These are phyloP conservation scores for Calidris pygmaea DNA, from an alignment of 2,113 vertebrate species.

Conservation along the genomic window DNA sequence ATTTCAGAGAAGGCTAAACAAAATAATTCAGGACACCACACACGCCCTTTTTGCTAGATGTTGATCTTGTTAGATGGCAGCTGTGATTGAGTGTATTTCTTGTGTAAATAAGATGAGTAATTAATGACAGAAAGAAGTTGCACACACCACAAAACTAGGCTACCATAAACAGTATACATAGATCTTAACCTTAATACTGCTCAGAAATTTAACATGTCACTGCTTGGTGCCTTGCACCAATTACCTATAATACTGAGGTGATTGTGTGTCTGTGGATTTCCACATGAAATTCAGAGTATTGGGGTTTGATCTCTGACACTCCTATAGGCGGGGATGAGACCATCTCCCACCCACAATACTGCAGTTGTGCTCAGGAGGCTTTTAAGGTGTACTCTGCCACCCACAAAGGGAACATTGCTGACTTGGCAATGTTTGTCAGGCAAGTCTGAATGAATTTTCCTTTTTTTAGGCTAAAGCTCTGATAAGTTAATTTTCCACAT, in stretches of 20 bases:
- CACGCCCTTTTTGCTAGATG: not conserved
- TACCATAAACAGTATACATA: not conserved
- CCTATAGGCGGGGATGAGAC: not conserved
- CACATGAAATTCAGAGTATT: not conserved
- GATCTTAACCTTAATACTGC: not conserved
- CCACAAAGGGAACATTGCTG: not conserved
- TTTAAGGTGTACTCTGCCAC: not conserved
- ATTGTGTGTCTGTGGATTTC: not conserved
- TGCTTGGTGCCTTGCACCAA: not conserved
- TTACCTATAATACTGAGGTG: not conserved
- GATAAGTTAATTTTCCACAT: not conserved
- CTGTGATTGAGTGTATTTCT: not conserved
- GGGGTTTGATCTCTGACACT: not conserved
- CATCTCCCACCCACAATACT: not conserved
- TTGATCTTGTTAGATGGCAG: not conserved
- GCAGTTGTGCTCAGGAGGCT: not conserved
- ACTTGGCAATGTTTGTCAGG: accelerated
- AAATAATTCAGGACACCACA: not conserved
- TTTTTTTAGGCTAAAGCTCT: not conserved
- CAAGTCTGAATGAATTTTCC: not conserved
- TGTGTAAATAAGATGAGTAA: not conserved
- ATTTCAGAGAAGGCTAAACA: not conserved
- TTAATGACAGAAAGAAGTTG: not conserved
- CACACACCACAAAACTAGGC: not conserved
- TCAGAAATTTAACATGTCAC: not conserved